A percentile compares a stretch with the other conserved stretches of the same genome.
Evolutionary conservation across 1,140 invertebrate species (phyloP).

Genomic region (Potamilus streckersoni): DNA sequence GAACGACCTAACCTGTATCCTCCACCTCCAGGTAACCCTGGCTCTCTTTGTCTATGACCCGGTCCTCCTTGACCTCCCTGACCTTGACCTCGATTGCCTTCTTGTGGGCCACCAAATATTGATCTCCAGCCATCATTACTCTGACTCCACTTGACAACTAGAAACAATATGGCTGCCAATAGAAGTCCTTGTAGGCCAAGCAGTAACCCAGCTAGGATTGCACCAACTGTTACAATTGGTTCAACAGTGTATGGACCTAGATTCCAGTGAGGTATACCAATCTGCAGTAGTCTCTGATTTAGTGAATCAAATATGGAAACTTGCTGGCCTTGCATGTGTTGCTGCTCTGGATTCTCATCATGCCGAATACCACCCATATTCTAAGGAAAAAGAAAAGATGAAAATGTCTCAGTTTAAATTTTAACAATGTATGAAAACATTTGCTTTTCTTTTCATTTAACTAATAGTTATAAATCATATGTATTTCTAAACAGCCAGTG

Average conservation of each 20-base stretch:
- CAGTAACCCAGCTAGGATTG: conserved; percentile 45
- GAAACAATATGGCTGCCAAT: conserved; percentile 48
- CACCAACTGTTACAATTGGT: conserved; percentile 49
- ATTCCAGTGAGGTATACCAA: conserved; percentile 47
- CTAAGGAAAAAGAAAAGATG: too few relatives aligned
- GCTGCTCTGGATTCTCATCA: too few relatives aligned
- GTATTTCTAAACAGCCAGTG: too few relatives aligned
- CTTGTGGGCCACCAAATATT: conserved; percentile 22
- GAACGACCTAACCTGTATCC: conserved; percentile 40
- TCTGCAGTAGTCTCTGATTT: conserved; percentile 45
- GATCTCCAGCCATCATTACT: conserved; percentile 24
- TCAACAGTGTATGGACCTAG: conserved; percentile 46
- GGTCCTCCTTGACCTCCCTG: background rate
- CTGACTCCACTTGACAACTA: conserved; percentile 41
- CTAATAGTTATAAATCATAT: too few relatives aligned
- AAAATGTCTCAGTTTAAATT: too few relatives aligned
- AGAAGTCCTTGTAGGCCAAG: conserved; percentile 52
- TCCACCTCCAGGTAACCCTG: conserved; percentile 25
- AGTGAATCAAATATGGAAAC: conserved; percentile 47
- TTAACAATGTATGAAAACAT: too few relatives aligned
- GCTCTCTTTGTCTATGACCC: background rate
- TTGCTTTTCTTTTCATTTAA: too few relatives aligned
- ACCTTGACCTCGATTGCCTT: background rate
- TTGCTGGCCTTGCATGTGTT: conserved; percentile 15
- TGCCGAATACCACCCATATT: too few relatives aligned